Evolutionary conservation across 2,888 invertebrate genomes (phyloP).

Genomic region (Melanargia galathea): DNA sequence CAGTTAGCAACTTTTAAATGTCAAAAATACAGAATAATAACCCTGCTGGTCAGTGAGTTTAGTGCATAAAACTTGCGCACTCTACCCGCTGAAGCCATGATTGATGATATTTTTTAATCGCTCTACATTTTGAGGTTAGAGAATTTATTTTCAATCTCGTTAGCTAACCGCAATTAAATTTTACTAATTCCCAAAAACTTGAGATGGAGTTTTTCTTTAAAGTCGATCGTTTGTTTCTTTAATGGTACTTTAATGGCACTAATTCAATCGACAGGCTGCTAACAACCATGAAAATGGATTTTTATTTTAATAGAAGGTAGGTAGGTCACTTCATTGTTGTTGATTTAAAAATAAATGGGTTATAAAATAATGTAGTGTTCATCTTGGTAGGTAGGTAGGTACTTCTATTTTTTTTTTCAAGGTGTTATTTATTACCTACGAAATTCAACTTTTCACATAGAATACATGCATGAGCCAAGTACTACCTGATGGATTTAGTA

Average conservation of each 20-base stretch:
- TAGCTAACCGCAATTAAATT: constrained; percentile 32
- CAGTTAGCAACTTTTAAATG: too few species aligned
- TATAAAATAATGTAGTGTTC: too few species aligned
- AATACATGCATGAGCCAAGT: constrained; percentile 7
- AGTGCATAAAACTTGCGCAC: background rate
- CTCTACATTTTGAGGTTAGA: constrained; percentile 27
- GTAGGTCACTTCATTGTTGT: background rate
- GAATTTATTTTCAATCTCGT: constrained; percentile 36
- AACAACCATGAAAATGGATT: background rate
- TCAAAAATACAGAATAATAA: too few species aligned
- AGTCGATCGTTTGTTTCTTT: background rate
- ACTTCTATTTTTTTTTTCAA: too few species aligned
- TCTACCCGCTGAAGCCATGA: constrained; percentile 16
- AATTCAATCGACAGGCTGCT: background rate
- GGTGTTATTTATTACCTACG: too few species aligned
- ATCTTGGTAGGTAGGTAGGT: too few species aligned
- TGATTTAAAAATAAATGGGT: too few species aligned
- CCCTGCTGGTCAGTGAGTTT: background rate
- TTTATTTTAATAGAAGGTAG: background rate
- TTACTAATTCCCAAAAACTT: constrained; percentile 19
- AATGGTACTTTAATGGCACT: constrained; percentile 10
- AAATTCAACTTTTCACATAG: background rate
- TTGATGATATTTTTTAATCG: constrained; percentile 30
- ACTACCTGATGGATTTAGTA: constrained; percentile 12
- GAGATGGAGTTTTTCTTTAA: background rate